Percentiles rank a stretch among this genome's conserved stretches.
These are phyloP conservation scores for Cranoglanis bouderius DNA, from an alignment of 2,113 vertebrate genomes.

Conservation along the genomic window DNA sequence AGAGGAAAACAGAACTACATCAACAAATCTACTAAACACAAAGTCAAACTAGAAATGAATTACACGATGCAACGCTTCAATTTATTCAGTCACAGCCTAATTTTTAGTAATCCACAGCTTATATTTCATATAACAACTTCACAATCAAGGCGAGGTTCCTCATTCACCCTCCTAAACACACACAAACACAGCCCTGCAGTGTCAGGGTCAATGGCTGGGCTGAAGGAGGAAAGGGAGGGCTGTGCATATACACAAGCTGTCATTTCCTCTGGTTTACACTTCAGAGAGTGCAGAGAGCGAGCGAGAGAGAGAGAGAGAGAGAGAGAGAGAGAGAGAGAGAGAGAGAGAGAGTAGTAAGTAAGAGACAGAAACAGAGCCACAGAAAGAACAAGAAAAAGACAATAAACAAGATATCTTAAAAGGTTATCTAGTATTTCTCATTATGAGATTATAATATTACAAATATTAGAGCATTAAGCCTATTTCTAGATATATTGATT, in stretches of 20 bases:
- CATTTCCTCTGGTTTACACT: constrained; percentile 39
- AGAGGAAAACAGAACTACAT: neutral
- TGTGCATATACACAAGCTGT: constrained; percentile 5
- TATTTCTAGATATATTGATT: neutral
- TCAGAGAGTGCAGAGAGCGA: neutral
- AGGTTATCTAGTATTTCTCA: neutral
- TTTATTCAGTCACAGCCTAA: neutral
- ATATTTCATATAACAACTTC: constrained; percentile 7
- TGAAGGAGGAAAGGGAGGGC: neutral
- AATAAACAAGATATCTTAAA: neutral
- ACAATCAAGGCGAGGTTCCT: constrained; percentile 6
- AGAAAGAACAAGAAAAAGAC: neutral
- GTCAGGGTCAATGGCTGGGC: neutral
- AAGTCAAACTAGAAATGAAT: constrained; percentile 18
- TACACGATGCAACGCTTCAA: neutral
- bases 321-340: neutral
- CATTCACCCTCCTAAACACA: constrained; percentile 10
- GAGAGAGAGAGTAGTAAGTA: neutral
- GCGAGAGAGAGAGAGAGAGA: neutral
- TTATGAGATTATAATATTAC: neutral
- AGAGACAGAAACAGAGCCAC: neutral
- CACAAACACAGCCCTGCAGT: neutral
- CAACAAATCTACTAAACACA: constrained; percentile 25
- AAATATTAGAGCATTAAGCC: neutral
- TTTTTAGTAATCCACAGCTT: constrained; percentile 21